These are phyloP conservation scores for Sebastes nivosus DNA, from an alignment of 2,797 vertebrate species.

Conservation along the genomic window DNA sequence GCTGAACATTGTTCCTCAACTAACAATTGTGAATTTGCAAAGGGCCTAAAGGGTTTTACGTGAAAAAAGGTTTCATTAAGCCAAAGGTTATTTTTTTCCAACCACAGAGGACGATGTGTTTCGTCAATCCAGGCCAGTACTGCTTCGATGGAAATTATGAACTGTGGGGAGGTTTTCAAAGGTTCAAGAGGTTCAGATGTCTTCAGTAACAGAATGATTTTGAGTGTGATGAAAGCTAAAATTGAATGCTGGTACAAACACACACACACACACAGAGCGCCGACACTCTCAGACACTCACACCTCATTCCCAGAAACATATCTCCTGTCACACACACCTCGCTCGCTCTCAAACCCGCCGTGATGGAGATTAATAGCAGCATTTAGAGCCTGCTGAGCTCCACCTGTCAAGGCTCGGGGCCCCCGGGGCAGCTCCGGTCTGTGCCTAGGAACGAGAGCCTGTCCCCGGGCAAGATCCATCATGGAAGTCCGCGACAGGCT, in stretches of 20 bases:
- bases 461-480: constrained; percentile 68
- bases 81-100: not conserved
- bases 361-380: constrained; percentile 82
- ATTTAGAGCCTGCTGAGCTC: constrained; percentile 78
- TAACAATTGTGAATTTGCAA: not conserved
- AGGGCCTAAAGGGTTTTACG: not conserved
- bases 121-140: not conserved
- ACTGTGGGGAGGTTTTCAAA: not conserved
- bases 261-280: constrained; percentile 18
- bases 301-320: constrained; percentile 69
- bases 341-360: constrained; percentile 48
- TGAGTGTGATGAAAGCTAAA: constrained; percentile 27
- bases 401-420: constrained; percentile 75
- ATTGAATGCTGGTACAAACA: constrained; percentile 26
- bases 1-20: not conserved
- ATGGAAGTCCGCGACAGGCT: constrained; percentile 41
- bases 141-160: constrained; percentile 10
- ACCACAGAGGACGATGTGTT: too few species aligned
- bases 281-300: constrained; percentile 42
- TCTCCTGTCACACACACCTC: constrained; percentile 61
- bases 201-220: constrained; percentile 25
- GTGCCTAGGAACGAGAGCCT: constrained; percentile 47
- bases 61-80: accelerated
- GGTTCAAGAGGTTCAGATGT: constrained; percentile 21
- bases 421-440: constrained; percentile 56